phyloP scores from a whole-genome alignment of 2,888 invertebrate species.

The Rhamnusium bicolor region DNA sequence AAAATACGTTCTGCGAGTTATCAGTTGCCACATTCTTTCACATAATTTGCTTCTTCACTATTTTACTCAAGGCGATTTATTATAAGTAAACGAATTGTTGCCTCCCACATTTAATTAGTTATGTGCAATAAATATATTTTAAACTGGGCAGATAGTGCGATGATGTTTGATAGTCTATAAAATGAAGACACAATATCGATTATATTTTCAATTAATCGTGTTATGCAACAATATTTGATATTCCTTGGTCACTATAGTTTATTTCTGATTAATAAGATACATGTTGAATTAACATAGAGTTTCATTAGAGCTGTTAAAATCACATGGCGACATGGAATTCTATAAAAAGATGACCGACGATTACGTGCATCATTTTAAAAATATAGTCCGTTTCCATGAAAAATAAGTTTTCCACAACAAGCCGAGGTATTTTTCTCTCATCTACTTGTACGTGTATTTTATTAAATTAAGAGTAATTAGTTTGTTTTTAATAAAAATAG shows the following conservation, averaged over 20 bases:
- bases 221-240: not conserved
- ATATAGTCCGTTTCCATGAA: constrained; percentile 11
- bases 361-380: constrained; percentile 18
- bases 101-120: not conserved
- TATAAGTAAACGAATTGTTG: not conserved
- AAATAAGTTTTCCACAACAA: not conserved
- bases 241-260: not conserved
- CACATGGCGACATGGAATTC: constrained; percentile 21
- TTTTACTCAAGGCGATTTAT: not conserved
- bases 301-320: constrained; percentile 18
- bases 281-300: not conserved
- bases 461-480: not conserved
- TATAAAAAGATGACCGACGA: constrained; percentile 26
- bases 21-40: not conserved
- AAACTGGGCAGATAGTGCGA: not conserved
- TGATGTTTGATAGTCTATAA: not conserved
- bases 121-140: not conserved
- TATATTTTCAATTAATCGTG: not conserved
- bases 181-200: not conserved
- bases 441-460: not conserved
- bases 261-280: constrained; percentile 7
- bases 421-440: constrained; percentile 7
- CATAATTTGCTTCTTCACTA: not conserved
- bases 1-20: not conserved
- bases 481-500: constrained; percentile 8